A percentile compares a stretch with the other conserved stretches of the same genome.
Evolutionary conservation across 2,888 invertebrate genomes (phyloP).

Genomic region (Drosophila leonis): DNA sequence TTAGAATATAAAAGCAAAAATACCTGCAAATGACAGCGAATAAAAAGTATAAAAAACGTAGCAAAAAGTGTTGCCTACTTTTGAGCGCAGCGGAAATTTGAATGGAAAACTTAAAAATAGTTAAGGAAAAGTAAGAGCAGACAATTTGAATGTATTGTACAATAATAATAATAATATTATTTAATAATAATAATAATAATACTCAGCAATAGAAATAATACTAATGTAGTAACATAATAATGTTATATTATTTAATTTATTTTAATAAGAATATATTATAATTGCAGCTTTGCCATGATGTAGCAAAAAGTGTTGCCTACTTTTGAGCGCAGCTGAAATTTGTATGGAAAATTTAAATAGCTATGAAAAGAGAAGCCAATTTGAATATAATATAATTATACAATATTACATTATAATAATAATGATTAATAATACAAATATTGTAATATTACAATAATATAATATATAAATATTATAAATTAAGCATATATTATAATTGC

Average conservation of each 20-base stretch:
- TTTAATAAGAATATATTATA: too few species aligned
- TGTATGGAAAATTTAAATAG: background rate
- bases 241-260: too few species aligned
- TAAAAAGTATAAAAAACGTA: background rate
- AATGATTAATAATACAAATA: background rate
- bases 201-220: too few species aligned
- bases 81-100: background rate
- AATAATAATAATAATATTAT: background rate
- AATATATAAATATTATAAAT: too few species aligned
- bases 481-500: too few species aligned
- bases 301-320: constrained; percentile 11
- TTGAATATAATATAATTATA: too few species aligned
- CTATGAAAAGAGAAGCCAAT: background rate
- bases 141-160: background rate
- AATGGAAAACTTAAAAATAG: background rate
- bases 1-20: background rate
- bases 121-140: background rate
- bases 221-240: too few species aligned
- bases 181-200: background rate
- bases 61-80: constrained; percentile 12
- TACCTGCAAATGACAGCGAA: background rate
- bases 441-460: too few species aligned
- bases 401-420: too few species aligned
- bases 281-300: too few species aligned
- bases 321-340: background rate